Evolutionary conservation across 2,113 vertebrate species (phyloP).

Genomic region (Lipotes vexillifer): DNA sequence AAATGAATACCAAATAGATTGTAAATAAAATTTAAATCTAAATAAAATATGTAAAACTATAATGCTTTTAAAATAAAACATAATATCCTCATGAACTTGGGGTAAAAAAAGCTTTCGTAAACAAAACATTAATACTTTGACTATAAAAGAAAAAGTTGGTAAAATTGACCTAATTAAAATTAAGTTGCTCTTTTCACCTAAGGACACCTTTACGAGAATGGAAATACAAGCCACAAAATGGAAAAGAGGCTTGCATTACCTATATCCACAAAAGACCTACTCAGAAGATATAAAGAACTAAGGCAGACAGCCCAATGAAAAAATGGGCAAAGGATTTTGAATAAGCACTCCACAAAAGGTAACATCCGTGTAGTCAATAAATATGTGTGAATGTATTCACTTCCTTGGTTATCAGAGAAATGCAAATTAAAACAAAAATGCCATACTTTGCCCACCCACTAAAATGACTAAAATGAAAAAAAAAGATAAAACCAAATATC

Average conservation of each 20-base stretch:
- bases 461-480: not conserved
- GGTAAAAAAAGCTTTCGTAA: not conserved
- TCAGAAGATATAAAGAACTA: not conserved
- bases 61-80: conserved; percentile 22
- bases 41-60: not conserved
- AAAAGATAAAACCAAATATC: not conserved
- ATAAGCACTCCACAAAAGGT: not conserved
- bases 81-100: not conserved
- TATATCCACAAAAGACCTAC: not conserved
- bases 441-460: not conserved
- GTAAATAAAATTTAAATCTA: not conserved
- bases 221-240: not conserved
- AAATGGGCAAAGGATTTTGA: conserved; percentile 2
- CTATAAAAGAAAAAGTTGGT: not conserved
- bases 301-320: not conserved
- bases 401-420: not conserved
- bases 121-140: not conserved
- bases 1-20: not conserved
- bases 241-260: not conserved
- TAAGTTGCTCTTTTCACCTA: not conserved
- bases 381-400: not conserved
- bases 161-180: not conserved
- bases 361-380: not conserved
- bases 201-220: not conserved
- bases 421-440: not conserved